phyloP scores from a whole-genome alignment of 2,888 invertebrate species.

The Acleris literana region DNA sequence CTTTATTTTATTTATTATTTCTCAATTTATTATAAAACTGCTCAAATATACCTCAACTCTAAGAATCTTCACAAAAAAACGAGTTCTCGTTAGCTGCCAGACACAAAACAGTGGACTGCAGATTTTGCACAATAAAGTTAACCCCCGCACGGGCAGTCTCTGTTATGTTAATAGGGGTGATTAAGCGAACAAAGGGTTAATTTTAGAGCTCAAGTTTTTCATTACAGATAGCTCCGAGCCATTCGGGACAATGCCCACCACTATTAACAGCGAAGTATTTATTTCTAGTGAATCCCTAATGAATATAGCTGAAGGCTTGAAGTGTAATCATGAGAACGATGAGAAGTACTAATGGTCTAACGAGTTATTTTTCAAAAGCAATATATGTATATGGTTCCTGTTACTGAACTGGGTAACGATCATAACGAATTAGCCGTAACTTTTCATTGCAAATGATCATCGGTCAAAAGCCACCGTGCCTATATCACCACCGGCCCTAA shows the following conservation, averaged over 20 bases:
- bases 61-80: conserved; percentile 23
- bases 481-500: no score
- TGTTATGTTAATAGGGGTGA: conserved; percentile 53
- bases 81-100: conserved; percentile 25
- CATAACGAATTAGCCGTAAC: no score
- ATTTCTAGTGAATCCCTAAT: conserved; percentile 15
- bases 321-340: no score
- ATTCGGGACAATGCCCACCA: conserved; percentile 27
- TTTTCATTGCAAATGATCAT: no score
- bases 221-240: conserved; percentile 44
- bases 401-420: no score
- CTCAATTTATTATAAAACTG: no score
- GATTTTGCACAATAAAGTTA: conserved; percentile 43
- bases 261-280: conserved; percentile 39
- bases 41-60: not conserved
- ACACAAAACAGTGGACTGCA: conserved; percentile 32
- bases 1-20: no score
- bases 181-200: conserved; percentile 51
- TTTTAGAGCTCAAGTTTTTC: conserved; percentile 44
- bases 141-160: conserved; percentile 41
- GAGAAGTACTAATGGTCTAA: no score
- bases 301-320: conserved; percentile 2
- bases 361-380: no score
- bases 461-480: no score
- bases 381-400: no score